Evolutionary conservation across 2,888 invertebrate genomes (phyloP).

Genomic region (Morpho deidamia): DNA sequence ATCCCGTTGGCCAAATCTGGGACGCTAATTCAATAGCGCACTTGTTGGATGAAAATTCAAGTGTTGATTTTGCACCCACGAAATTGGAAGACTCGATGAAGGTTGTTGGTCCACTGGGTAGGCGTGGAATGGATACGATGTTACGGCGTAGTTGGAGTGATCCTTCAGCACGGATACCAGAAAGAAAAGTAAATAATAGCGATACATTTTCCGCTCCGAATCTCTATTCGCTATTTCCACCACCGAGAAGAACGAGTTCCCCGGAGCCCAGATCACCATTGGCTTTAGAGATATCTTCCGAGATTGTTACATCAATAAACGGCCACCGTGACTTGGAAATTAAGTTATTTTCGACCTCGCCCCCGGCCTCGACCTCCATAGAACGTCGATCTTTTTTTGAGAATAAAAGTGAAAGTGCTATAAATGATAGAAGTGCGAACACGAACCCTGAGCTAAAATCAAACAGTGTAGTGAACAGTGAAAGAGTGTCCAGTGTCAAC

Average conservation of each 20-base stretch:
- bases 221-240: slow-evolving; percentile 69
- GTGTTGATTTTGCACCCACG: slow-evolving; percentile 68
- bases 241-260: slow-evolving; percentile 56
- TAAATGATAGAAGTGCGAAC: slow-evolving; percentile 57
- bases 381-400: slow-evolving; percentile 69
- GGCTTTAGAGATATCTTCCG: slow-evolving; percentile 84
- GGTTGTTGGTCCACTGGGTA: slow-evolving; percentile 63
- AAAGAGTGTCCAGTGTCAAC: slow-evolving; percentile 53
- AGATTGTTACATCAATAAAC: slow-evolving; percentile 87
- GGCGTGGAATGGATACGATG: slow-evolving; percentile 60
- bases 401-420: slow-evolving; percentile 73
- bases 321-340: slow-evolving; percentile 89
- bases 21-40: slow-evolving; percentile 81
- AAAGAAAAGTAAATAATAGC: slow-evolving; percentile 49
- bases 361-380: slow-evolving; percentile 59
- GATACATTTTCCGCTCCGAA: slow-evolving; percentile 66
- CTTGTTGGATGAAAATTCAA: slow-evolving; percentile 68
- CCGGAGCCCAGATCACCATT: slow-evolving; percentile 65
- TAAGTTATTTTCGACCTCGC: slow-evolving; percentile 84
- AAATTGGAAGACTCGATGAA: slow-evolving; percentile 74
- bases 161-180: slow-evolving; percentile 71
- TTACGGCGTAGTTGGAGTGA: slow-evolving; percentile 82
- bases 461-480: slow-evolving; percentile 66
- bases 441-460: slow-evolving; percentile 56
- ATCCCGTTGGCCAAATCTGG: slow-evolving; percentile 86